Evolutionary conservation across 2,797 vertebrate genomes (phyloP).

Genomic region (Rhinophrynus dorsalis): DNA sequence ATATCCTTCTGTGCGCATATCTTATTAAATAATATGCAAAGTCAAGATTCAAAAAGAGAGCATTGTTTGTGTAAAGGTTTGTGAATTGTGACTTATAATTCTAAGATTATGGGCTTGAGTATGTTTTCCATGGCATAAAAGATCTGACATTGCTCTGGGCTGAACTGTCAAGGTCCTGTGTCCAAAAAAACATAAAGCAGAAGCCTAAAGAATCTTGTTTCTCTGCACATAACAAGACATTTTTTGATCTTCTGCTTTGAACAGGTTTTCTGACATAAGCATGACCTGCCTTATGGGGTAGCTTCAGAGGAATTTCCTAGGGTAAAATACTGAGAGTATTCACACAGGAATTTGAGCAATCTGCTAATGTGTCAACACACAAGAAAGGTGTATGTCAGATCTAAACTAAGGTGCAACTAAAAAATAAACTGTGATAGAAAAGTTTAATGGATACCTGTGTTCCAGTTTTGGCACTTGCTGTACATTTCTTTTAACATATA

Average conservation of each 20-base stretch:
- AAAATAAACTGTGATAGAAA: too few relatives aligned
- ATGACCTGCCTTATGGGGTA: conserved; percentile 23
- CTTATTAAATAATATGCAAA: too few relatives aligned
- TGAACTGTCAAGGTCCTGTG: conserved; percentile 8
- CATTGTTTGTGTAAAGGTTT: neutral
- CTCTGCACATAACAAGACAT: conserved; percentile 6
- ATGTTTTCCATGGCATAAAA: conserved; percentile 25
- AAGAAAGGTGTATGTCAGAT: neutral
- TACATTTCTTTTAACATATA: conserved; percentile 5
- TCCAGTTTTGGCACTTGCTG: too few relatives aligned
- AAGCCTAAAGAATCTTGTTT: conserved; percentile 19
- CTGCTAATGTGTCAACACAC: conserved; percentile 6
- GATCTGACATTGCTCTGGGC: conserved; percentile 24
- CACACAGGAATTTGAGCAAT: conserved; percentile 6
- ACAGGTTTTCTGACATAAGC: conserved; percentile 16
- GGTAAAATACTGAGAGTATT: neutral
- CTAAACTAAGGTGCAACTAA: too few relatives aligned
- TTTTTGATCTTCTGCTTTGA: conserved; percentile 39
- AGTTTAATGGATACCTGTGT: too few relatives aligned
- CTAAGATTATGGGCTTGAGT: conserved; percentile 7
- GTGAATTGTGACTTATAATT: conserved; percentile 23
- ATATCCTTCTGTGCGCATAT: too few relatives aligned
- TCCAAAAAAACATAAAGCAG: conserved; percentile 15
- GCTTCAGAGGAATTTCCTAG: conserved; percentile 19
- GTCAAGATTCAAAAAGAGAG: neutral